Percentiles rank a stretch among this genome's conserved stretches.
Evolutionary conservation across 2,888 invertebrate genomes (phyloP).

Genomic region (Melanotus villosus): DNA sequence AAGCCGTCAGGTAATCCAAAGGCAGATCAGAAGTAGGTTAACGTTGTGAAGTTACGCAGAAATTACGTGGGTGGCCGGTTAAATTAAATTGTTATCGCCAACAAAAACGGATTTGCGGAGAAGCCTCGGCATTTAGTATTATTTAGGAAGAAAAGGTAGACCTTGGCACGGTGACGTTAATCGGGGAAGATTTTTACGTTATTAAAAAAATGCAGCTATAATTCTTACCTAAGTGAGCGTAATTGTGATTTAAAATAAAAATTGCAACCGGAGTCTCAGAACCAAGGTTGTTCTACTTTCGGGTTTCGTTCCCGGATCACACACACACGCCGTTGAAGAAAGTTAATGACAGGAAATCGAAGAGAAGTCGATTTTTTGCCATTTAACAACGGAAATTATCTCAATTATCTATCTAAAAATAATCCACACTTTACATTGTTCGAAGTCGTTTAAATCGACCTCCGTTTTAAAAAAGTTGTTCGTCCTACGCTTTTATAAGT

Average conservation of each 20-base stretch:
- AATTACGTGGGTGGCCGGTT: background rate
- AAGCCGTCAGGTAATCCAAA: slow-evolving; percentile 2
- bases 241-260: too few species aligned
- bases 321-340: background rate
- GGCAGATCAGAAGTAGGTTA: slow-evolving; percentile 27
- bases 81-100: background rate
- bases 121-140: background rate
- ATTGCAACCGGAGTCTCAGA: slow-evolving; percentile 26
- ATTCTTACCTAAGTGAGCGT: too few species aligned
- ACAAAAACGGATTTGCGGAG: background rate
- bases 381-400: too few species aligned
- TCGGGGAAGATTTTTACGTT: background rate
- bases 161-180: too few species aligned
- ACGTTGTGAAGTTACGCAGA: background rate
- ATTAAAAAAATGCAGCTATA: too few species aligned
- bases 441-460: background rate
- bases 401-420: background rate
- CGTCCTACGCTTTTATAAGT: background rate
- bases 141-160: background rate
- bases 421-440: background rate
- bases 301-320: slow-evolving; percentile 14
- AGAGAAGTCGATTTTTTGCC: background rate
- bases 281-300: slow-evolving; percentile 28
- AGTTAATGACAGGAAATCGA: background rate
- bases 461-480: background rate